These are phyloP conservation scores for Pristis pectinata DNA, from an alignment of 2,797 vertebrate genomes.

Conservation along the genomic window DNA sequence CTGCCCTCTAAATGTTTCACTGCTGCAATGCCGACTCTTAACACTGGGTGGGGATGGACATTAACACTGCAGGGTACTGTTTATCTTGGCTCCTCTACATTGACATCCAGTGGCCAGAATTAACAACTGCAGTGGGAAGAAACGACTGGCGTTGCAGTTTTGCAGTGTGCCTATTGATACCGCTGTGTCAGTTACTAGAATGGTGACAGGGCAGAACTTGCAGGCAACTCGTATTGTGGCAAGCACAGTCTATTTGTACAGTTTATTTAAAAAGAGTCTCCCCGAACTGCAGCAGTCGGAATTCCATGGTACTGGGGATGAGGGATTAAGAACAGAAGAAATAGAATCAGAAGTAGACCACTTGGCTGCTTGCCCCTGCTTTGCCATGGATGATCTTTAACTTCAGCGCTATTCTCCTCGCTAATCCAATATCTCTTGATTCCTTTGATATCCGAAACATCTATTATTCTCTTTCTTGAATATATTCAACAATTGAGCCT, in stretches of 20 bases:
- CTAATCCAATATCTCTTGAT: no score
- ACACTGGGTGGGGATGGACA: background rate
- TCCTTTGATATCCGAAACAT: no score
- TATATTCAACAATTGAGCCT: no score
- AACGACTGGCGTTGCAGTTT: background rate
- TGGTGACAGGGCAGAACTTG: background rate
- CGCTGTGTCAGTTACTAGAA: background rate
- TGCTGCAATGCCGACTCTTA: background rate
- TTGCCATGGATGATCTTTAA: no score
- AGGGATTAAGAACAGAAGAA: no score
- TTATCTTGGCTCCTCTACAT: background rate
- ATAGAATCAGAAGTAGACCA: no score
- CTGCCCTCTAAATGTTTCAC: background rate
- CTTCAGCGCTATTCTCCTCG: no score
- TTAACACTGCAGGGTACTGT: background rate
- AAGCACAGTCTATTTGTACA: background rate
- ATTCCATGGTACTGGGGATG: no score
- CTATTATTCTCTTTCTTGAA: no score
- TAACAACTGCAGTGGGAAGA: background rate
- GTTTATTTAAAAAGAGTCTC: no score
- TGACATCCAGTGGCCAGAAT: background rate
- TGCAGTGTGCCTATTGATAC: background rate
- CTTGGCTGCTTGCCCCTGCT: no score
- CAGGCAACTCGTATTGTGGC: background rate
- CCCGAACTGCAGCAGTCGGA: background rate